These are phyloP conservation scores for Leucopsar rothschildi DNA, from an alignment of 2,113 vertebrate genomes.

Conservation along the genomic window DNA sequence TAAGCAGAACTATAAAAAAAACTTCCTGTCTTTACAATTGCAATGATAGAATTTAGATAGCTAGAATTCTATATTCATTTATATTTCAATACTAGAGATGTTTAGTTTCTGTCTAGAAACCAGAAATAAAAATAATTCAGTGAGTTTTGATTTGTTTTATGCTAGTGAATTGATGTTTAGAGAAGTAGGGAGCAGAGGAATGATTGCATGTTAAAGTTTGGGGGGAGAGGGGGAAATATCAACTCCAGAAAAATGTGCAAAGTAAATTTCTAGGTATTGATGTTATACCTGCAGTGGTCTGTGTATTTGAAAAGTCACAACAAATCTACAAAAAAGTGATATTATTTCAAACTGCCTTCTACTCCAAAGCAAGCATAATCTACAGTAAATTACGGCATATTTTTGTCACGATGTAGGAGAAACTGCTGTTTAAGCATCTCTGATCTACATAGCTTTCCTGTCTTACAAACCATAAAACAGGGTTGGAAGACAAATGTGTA, in stretches of 20 bases:
- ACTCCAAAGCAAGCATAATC: background rate
- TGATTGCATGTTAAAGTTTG: background rate
- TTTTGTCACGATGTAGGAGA: background rate
- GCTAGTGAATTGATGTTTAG: background rate
- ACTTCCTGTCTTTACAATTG: background rate
- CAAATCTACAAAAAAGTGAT: background rate
- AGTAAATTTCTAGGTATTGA: background rate
- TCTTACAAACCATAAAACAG: background rate
- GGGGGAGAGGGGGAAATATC: background rate
- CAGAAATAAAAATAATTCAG: background rate
- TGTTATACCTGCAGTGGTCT: background rate
- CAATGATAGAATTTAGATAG: background rate
- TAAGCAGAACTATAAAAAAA: background rate
- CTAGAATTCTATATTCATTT: background rate
- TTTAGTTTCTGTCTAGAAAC: background rate
- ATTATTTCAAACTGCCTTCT: background rate
- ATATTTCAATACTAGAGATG: background rate
- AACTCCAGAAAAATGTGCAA: background rate
- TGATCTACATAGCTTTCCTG: background rate
- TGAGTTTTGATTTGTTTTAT: background rate
- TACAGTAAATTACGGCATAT: fast-evolving
- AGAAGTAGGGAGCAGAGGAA: background rate
- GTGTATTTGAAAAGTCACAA: background rate
- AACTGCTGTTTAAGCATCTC: background rate
- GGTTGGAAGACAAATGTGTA: background rate